These are phyloP conservation scores for Malurus splendens DNA, from an alignment of 2,797 vertebrate genomes.

Conservation along the genomic window DNA sequence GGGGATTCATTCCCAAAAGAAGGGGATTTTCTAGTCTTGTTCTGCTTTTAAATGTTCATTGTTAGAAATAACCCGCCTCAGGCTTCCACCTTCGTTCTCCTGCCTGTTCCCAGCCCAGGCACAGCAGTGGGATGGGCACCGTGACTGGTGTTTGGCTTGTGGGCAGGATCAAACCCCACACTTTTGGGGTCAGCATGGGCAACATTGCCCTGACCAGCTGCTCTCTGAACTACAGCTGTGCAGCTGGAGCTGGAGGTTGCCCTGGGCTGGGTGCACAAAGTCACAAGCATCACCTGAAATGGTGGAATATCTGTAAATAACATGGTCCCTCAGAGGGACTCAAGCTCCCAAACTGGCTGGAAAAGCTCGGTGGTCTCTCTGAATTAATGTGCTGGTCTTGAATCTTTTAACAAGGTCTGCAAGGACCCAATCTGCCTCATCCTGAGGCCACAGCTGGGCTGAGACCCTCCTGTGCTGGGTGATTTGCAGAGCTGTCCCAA, in stretches of 20 bases:
- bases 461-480: not conserved
- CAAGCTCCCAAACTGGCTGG: not conserved
- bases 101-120: not conserved
- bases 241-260: not conserved
- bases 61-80: not conserved
- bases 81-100: accelerated
- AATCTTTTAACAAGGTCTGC: not conserved
- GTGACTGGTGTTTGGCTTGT: not conserved
- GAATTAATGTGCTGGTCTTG: not conserved
- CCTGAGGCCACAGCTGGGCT: not conserved
- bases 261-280: not conserved
- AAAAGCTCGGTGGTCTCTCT: not conserved
- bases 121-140: not conserved
- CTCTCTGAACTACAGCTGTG: not conserved
- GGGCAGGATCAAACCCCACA: not conserved
- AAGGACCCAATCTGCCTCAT: accelerated
- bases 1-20: not conserved
- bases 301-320: not conserved
- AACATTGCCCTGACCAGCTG: not conserved
- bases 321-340: accelerated
- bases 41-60: not conserved
- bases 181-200: not conserved
- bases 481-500: not conserved
- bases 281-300: not conserved
- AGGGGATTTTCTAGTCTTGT: not conserved